Base-by-base conservation (phyloP, 2,797 vertebrate genomes). In the Anisognathus igniventris region DNA sequence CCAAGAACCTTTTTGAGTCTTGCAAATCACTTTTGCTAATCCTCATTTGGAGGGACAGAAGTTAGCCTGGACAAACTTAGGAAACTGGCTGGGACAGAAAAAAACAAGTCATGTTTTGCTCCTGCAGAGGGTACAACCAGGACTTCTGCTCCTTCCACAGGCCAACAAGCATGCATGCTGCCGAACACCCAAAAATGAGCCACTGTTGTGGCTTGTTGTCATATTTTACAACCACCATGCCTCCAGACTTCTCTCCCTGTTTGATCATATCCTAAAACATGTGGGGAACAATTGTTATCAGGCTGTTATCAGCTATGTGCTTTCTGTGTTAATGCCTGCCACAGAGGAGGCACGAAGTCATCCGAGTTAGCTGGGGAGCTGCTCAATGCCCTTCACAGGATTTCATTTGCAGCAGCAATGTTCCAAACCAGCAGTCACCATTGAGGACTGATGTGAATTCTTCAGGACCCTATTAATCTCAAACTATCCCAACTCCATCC, bases 361-460 rank as follows among this genome's bases (percentile, higher is more conserved):
- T 24, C 27, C 23, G 45, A 53, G 68, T n/a, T 31, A 57, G 47
- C 40, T 75, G 39, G 25, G 30, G 53, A 86, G 60, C 42, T 77
- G 56, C 57, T 80, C 20, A 16, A 53, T 45, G 53, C 57, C 64
- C 30, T 81, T 47, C 58, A 37, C 73, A 66, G 61, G 67, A 53
- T 70, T 95, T 71, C 28, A 73, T 33, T 39, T 44, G 35, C 37
- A 76, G 45, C 65, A 92, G 28, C 14, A 54, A 45, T 20, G 20
- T 56, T 84, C 73, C 62, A 81, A 86, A 68, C 44, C 66, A 58
- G 23, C 23, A 61, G 85, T 9, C 39, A 65, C 35, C 57, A 61
- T 3, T 0, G 0, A 93, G 62, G 51, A 51, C 58, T 40, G 31
- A 56, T 17, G 33, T 66, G 0, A 33, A 9, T 44, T 86, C 66